These are phyloP conservation scores for Drosophila bifasciata DNA, from an alignment of 1,140 invertebrate genomes.

Conservation along the genomic window DNA sequence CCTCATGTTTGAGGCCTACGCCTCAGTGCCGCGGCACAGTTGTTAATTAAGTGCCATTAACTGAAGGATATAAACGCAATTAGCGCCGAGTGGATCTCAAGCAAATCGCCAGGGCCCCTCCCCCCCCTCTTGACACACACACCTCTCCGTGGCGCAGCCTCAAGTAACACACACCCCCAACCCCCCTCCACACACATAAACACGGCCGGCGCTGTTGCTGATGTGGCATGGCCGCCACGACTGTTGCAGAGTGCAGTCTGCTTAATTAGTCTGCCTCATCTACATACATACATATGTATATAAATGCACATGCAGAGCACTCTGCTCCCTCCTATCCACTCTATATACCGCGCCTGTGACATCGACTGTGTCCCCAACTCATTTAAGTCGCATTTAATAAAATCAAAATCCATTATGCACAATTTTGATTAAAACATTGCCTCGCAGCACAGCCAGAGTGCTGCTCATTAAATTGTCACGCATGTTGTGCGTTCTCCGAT, in stretches of 20 bases:
- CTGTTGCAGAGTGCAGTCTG: constrained; percentile 64
- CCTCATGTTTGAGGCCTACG: constrained; percentile 43
- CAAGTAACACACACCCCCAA: constrained; percentile 2
- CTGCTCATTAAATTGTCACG: constrained; percentile 82
- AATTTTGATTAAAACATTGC: constrained; percentile 83
- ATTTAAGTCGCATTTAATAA: constrained; percentile 83
- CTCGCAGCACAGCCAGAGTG: constrained; percentile 26
- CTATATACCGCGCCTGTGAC: not conserved
- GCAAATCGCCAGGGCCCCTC: constrained; percentile 61
- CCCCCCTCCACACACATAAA: constrained; percentile 40
- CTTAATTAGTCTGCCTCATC: constrained; percentile 75
- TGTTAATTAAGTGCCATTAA: constrained; percentile 83
- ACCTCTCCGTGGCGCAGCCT: not conserved
- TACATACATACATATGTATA: too few relatives aligned
- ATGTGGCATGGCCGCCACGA: constrained; percentile 69
- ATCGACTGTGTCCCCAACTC: constrained; percentile 54
- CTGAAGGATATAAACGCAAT: constrained; percentile 83
- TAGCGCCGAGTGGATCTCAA: constrained; percentile 78
- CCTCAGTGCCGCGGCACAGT: constrained; percentile 73
- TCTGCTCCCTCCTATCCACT: not conserved
- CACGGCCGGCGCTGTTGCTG: constrained; percentile 70
- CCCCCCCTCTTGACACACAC: not conserved
- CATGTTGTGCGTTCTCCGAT: constrained; percentile 62
- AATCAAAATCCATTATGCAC: constrained; percentile 81
- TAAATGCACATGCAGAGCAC: not conserved